Evolutionary conservation across 2,888 invertebrate species (phyloP).

Genomic region (Brachyptera putata): DNA sequence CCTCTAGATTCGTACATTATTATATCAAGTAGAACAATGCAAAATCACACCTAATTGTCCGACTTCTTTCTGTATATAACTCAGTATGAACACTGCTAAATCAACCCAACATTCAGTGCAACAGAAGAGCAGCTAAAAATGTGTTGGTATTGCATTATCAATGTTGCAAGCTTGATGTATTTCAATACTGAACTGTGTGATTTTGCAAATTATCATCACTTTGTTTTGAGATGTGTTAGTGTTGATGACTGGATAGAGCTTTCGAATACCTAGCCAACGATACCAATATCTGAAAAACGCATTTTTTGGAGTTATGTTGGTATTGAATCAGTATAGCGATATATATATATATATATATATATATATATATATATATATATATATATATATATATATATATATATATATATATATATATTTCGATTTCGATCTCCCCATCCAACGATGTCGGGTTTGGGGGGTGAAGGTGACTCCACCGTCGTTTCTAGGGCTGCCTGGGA

Average conservation of each 20-base stretch:
- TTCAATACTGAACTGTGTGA: not conserved
- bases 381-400: too few relatives aligned
- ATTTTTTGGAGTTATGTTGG: not conserved
- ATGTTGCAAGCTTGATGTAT: not conserved
- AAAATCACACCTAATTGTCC: not conserved
- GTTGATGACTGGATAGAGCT: not conserved
- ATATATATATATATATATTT: too few relatives aligned
- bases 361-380: too few relatives aligned
- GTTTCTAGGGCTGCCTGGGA: too few relatives aligned
- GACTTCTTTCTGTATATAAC: not conserved
- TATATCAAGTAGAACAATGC: not conserved
- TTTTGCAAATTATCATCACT: not conserved
- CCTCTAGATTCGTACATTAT: not conserved
- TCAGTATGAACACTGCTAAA: not conserved
- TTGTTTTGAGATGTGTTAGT: not conserved
- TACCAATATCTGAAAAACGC: not conserved
- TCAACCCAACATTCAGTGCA: not conserved
- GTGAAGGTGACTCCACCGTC: too few relatives aligned
- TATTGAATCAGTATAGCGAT: constrained; percentile 1
- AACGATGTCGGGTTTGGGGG: too few relatives aligned
- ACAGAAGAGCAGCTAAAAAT: not conserved
- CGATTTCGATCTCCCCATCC: too few relatives aligned
- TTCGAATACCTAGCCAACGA: not conserved
- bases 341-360: too few relatives aligned
- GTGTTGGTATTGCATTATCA: not conserved